Evolutionary conservation across 2,113 vertebrate genomes (phyloP), one percentile per base, ranked within the genome.

Genomic region (Entelurus aequoreus): DNA sequence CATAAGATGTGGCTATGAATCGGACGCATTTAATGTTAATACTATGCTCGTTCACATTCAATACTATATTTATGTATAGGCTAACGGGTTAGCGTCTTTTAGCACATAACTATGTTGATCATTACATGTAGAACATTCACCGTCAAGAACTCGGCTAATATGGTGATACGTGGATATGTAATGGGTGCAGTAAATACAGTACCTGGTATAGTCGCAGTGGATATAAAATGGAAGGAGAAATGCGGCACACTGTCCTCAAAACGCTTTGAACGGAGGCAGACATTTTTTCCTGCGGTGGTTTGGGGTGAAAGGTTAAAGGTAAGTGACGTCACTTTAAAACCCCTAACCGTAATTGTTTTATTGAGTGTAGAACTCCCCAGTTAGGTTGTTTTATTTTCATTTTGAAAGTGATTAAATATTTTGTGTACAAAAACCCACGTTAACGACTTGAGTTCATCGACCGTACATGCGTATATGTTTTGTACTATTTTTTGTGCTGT

Each of bases 201-300:
- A 91, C 89, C 88, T 79, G 75, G 52, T 61, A 54, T 1, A 48
- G 78, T 21, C 59, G 73, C 48, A 67, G 52, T n/a, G 66, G 58
- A 2, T 62, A 46, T 4, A 74, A 75, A 76, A 49, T 4, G n/a
- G 72, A 64, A 57, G 84, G 65, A 7, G 80, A 78, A 1, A 85
- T 8, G 3, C 74, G 72, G 49, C 19, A 69, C 6, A 76, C 46
- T 12, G 66, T 6, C 54, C 68, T 74, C 9, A 65, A 50, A 3
- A 71, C 37, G 70, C 14, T 12, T 9, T 55, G 44, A 0, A 80
- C 1, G 78, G 81, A 68, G 7, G 87, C 76, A 9, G 93, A 93
- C 94, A 96, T 94, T 69, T 90, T 48, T 92, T 78, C 38, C 53
- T 54, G 13, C 62, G 12, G 0, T 16, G 21, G 10, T 38, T 51